A percentile compares a stretch with the other conserved stretches of the same genome.
Conservation (phyloP, 2,888 invertebrate genomes). For the Ichneumoninae sp. region DNA sequence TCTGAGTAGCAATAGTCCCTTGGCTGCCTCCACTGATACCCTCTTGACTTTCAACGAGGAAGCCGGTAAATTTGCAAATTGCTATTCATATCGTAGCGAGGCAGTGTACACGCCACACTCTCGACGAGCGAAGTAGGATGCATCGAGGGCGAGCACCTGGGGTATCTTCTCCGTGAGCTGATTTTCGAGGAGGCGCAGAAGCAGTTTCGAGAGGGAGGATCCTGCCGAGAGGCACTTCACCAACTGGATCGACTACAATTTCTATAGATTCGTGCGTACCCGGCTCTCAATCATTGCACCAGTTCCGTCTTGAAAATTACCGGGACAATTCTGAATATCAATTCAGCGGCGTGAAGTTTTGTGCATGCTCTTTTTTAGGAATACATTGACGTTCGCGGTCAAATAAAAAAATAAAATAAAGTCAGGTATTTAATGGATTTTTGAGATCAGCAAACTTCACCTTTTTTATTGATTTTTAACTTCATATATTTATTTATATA, state of each 20-base stretch:
- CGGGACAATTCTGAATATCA: conserved; percentile 44
- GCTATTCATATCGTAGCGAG: conserved; percentile 62
- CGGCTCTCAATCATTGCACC: conserved; percentile 24
- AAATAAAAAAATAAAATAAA: neutral
- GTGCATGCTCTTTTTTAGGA: neutral
- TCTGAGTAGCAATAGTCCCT: conserved; percentile 16
- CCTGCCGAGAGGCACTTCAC: conserved; percentile 13
- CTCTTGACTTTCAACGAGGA: conserved; percentile 2
- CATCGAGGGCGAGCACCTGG: conserved; percentile 47
- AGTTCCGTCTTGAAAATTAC: conserved; percentile 22
- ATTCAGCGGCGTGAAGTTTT: conserved; percentile 23
- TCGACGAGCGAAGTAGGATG: conserved; percentile 1
- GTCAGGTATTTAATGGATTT: neutral
- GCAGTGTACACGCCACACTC: conserved; percentile 41
- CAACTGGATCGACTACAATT: conserved; percentile 36
- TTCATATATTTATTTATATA: neutral
- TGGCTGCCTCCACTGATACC: conserved; percentile 21
- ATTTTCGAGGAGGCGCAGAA: conserved; percentile 31
- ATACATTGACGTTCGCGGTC: neutral
- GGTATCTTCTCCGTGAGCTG: conserved; percentile 18
- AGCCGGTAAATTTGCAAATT: conserved; percentile 66
- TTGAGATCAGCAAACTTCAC: neutral
- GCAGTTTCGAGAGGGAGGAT: conserved; percentile 37
- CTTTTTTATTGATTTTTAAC: neutral
- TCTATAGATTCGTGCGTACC: conserved; percentile 29